Conservation (phyloP, 1,140 invertebrate genomes). For the Anastrepha obliqua region DNA sequence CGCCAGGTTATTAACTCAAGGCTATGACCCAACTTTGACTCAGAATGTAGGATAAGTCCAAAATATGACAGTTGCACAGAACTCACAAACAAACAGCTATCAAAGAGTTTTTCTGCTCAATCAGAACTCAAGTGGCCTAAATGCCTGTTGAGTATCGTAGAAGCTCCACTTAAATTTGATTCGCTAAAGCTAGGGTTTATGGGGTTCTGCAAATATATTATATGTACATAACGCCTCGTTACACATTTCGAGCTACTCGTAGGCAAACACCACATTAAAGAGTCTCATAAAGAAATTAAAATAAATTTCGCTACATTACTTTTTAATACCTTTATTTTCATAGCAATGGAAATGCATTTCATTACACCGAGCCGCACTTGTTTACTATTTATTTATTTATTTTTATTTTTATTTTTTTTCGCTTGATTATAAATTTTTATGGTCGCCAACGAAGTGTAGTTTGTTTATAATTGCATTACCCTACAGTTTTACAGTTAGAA, state of each 20-base stretch:
- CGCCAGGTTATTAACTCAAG: too few species aligned
- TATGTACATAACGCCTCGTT: neutral
- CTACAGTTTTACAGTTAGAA: neutral
- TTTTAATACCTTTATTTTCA: neutral
- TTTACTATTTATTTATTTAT: neutral
- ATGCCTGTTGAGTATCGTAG: too few species aligned
- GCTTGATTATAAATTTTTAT: neutral
- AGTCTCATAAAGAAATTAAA: neutral
- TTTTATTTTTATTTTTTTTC: neutral
- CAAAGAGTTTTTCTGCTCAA: too few species aligned
- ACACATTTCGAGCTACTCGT: neutral
- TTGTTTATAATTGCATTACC: conserved; percentile 13
- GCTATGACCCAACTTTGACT: too few species aligned
- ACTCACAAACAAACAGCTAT: too few species aligned
- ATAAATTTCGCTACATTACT: neutral
- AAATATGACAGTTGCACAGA: too few species aligned
- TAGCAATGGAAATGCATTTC: neutral
- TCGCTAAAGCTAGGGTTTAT: neutral
- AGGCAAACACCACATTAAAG: neutral
- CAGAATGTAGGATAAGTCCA: too few species aligned
- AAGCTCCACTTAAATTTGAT: neutral
- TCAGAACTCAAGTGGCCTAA: too few species aligned
- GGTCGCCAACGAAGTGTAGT: neutral
- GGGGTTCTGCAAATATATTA: neutral
- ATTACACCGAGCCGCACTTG: neutral